Base-by-base conservation (phyloP, 2,113 vertebrate genomes). In the Triplophysa rosa region DNA sequence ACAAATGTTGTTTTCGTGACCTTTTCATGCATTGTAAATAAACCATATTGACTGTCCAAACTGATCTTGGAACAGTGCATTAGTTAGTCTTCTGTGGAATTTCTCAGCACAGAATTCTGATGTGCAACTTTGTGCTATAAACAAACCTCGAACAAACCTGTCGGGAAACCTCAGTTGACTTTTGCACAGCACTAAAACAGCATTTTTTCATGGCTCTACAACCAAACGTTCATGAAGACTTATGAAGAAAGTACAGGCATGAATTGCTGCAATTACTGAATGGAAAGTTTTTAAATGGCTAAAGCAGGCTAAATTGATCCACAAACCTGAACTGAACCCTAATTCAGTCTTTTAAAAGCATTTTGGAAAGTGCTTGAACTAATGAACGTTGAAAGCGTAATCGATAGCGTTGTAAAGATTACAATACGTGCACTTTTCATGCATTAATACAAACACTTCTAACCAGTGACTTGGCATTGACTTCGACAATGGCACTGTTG, bases 351-450 rank as follows among this genome's bases (percentile, higher is more conserved):
- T 72, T 72, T 37, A 52, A 77, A 49, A 16, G 24, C 26, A 45
- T 72, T 42, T 73, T 67, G 17, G 21, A 79, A 49, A 62, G 70
- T 67, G 52, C 40, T 66, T 37, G 19, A 33, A 11, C 65, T 66
- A 37, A 56, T 66, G 37, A 73, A 68, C 63, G 12, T 33, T 70
- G 66, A 47, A 65, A 64, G 29, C 54, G 13, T 14, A 17, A 52
- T 73, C n/a, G 24, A 81, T 40, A 67, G 16, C 67, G 54, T 74
- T 17, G 47, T 70, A 37, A 79, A 52, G 37, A 37, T 64, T 63
- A 75, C 67, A 56, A 37, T 40, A 56, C 29, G 45, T 58, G 61
- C 33, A 64, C 29, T 2, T 26, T 58, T 62, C 14, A 45, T 66
- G 65, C 59, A 21, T 71, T 4, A 58, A 58, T 71, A 37, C 17